Percentiles rank a stretch among this genome's conserved stretches.
Evolutionary conservation across 2,888 invertebrate genomes (phyloP).

Genomic region (Malthinus seriepunctatus): DNA sequence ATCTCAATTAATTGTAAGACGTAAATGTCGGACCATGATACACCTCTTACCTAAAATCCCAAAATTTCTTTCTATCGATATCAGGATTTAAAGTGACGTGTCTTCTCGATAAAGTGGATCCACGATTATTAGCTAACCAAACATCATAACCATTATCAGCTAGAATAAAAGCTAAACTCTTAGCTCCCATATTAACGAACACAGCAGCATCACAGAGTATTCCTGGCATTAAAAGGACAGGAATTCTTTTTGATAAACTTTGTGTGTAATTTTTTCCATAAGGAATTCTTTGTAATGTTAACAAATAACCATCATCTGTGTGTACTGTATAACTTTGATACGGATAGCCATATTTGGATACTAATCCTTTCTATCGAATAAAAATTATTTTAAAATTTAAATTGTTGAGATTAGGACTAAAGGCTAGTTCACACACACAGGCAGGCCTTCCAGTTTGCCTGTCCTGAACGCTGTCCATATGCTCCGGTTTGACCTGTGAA

Average conservation of each 20-base stretch:
- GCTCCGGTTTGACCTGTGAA: no score
- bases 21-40: no score
- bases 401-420: no score
- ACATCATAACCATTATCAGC: constrained; percentile 58
- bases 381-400: neutral
- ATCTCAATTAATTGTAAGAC: no score
- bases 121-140: constrained; percentile 66
- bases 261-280: constrained; percentile 14
- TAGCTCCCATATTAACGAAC: constrained; percentile 68
- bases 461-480: no score
- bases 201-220: constrained; percentile 72
- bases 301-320: constrained; percentile 55
- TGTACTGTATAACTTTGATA: constrained; percentile 51
- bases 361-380: constrained; percentile 48
- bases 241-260: constrained; percentile 39
- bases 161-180: constrained; percentile 56
- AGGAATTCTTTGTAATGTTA: constrained; percentile 52
- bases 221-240: constrained; percentile 76
- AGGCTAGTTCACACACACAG: no score
- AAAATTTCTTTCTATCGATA: constrained; percentile 46
- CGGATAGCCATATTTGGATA: constrained; percentile 49
- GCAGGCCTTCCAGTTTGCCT: no score
- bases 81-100: constrained; percentile 54
- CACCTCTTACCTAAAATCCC: constrained; percentile 50
- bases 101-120: constrained; percentile 59